A percentile compares a stretch with the other conserved stretches of the same genome.
phyloP scores from a whole-genome alignment of 1,140 invertebrate species.

The Stegodyphus dumicola region DNA sequence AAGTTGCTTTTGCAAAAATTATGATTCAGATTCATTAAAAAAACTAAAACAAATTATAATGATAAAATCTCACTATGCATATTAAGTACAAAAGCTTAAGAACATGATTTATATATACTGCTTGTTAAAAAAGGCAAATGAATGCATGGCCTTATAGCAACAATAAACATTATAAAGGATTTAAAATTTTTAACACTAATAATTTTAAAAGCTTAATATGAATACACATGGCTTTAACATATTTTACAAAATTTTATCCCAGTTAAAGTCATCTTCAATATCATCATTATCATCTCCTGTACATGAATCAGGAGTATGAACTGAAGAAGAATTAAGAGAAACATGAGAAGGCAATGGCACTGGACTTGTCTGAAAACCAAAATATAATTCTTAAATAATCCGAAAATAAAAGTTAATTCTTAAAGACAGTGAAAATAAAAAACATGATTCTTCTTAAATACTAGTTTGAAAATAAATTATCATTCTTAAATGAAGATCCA shows the following conservation, averaged over 20 bases:
- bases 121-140: background rate
- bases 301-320: conserved; percentile 41
- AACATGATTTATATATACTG: too few relatives aligned
- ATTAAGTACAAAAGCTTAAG: too few relatives aligned
- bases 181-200: conserved; percentile 35
- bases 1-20: too few relatives aligned
- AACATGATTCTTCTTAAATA: too few relatives aligned
- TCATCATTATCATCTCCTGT: conserved; percentile 55
- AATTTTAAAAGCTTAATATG: background rate
- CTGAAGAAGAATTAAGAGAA: conserved; percentile 44
- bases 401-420: background rate
- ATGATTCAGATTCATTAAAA: too few relatives aligned
- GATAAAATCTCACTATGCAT: too few relatives aligned
- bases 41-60: too few relatives aligned
- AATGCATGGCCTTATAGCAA: background rate
- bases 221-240: conserved; percentile 39
- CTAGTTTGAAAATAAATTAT: too few relatives aligned
- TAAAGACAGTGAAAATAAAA: too few relatives aligned
- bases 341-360: conserved; percentile 53
- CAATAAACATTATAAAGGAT: conserved; percentile 34
- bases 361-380: conserved; percentile 55
- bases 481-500: too few relatives aligned
- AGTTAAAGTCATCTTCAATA: conserved; percentile 61
- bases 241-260: conserved; percentile 58
- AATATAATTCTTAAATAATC: background rate